Evolutionary conservation across 2,888 invertebrate species (phyloP), one percentile per base, ranked within the genome.

Genomic region (Tyria jacobaeae): DNA sequence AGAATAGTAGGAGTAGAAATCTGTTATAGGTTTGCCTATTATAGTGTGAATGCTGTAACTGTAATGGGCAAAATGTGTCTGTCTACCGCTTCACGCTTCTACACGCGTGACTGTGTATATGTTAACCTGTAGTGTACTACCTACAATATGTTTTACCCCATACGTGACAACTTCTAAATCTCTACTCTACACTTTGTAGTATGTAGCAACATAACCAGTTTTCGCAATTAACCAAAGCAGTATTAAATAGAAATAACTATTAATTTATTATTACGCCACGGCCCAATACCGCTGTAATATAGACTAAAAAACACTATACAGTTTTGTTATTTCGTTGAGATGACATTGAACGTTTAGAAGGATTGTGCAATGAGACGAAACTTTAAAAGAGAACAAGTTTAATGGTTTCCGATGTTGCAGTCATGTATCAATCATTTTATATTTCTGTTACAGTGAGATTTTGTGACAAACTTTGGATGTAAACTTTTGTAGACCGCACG

Each of bases 321-420:
- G 55, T 56, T 51, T 25, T 54, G 51, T 59, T 55, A 37, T 39
- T 57, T 48, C 61, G 64, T 58, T 59, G 55, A 59, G 56, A 63
- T 70, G 61, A 41, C 15, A 55, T 53, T 69, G 58, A 67, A 75
- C 73, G 66, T 64, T 61, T 53, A 62, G 35, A 35, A 34, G 34
- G 31, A 24, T 68, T 67, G 57, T 59, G 76, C 69, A 75, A 72
- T 63, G 31, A 10, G 37, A 57, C 35, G 64, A 69, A 62, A 70
- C 64, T 7, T 64, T 47, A 53, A 62, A 71, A 75, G 56, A 57
- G 59, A 54, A 10, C 15, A 10, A 53, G 44, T 31, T 50, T 34
- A 34, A 21, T n/a, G n/a, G 15, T 27, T 31, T 24, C 17, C 17
- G 37, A 35, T 7, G 27, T 59, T 37, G 27, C 52, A 27, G 35